These are phyloP conservation scores for Jacana jacana DNA, from an alignment of 2,113 vertebrate species.

Conservation along the genomic window DNA sequence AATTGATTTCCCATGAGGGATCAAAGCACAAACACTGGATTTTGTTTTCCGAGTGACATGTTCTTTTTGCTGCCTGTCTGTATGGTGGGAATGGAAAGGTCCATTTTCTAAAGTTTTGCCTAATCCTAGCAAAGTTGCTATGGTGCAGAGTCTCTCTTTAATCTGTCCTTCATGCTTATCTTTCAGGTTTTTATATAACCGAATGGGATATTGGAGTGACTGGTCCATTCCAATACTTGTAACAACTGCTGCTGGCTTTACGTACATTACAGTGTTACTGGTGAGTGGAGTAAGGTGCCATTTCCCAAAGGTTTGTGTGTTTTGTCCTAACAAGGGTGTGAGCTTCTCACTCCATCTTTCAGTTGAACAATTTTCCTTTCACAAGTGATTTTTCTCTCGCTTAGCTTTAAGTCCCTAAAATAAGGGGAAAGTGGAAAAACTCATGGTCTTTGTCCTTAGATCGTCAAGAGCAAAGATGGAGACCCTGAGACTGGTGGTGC, in stretches of 20 bases:
- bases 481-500: background rate
- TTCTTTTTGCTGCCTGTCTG: background rate
- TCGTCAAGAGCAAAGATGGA: background rate
- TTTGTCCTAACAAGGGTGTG: background rate
- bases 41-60: background rate
- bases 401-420: background rate
- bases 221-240: slow-evolving; percentile 89
- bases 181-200: slow-evolving; percentile 92
- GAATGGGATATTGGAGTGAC: slow-evolving; percentile 90
- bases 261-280: slow-evolving; percentile 87
- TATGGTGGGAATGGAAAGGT: background rate
- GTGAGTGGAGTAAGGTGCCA: slow-evolving; percentile 57
- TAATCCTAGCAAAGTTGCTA: background rate
- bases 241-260: slow-evolving; percentile 86
- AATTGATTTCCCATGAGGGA: background rate
- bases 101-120: background rate
- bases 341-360: background rate
- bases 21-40: background rate
- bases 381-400: background rate
- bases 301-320: background rate
- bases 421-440: background rate
- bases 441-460: background rate
- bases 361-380: background rate
- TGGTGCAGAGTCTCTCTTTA: background rate
- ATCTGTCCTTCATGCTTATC: background rate